Base-by-base conservation (phyloP, 2,888 invertebrate species). In the Lagria hirta region DNA sequence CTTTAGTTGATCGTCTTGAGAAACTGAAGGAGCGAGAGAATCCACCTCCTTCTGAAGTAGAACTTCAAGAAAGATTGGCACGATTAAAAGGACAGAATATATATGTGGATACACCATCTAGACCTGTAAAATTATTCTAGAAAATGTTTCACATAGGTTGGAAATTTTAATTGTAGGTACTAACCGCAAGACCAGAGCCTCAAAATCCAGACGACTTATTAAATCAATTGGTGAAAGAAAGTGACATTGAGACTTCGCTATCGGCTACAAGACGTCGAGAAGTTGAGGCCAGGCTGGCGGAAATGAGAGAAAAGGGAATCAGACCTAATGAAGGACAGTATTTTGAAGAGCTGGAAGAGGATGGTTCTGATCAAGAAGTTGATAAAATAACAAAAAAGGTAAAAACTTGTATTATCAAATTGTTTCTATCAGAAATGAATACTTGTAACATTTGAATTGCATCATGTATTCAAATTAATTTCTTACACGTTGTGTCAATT, bases 171-270 rank as follows among this genome's bases (percentile, higher is more conserved):
- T 58, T 74, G 21, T 66, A 73, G 30, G 61, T 72, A 20, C 74
- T 75, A 8, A 84, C 86, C 56, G 73, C 74, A 24, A 76, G 83
- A 65, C 79, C 80, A 7, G 83, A 85, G 57, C 79, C 84, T 61
- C 80, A 88, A 56, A 84, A 86, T 70, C 78, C 79, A 12, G 79
- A 86, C 60, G 83, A 84, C 58, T 71, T 89, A n/a, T 63, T 89
- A 43, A 70, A 73, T 35, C 71, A 77, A 51, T 76, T 74, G 56
- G 46, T 70, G 4, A 70, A 64, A 29, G 75, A 75, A 51, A 58
- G 76, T n/a, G 71, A 74, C n/a, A 67, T 76, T 20, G 67, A 69
- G 6, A n/a, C n/a, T n/a, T n/a, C n/a, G n/a, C 59, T 73, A 3
- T 65, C 70, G 1, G 68, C 62, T 11, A 74, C 79, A 65, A 71